Evolutionary conservation across 2,113 vertebrate genomes (phyloP), one percentile per base, ranked within the genome.

Genomic region (Daboia siamensis): DNA sequence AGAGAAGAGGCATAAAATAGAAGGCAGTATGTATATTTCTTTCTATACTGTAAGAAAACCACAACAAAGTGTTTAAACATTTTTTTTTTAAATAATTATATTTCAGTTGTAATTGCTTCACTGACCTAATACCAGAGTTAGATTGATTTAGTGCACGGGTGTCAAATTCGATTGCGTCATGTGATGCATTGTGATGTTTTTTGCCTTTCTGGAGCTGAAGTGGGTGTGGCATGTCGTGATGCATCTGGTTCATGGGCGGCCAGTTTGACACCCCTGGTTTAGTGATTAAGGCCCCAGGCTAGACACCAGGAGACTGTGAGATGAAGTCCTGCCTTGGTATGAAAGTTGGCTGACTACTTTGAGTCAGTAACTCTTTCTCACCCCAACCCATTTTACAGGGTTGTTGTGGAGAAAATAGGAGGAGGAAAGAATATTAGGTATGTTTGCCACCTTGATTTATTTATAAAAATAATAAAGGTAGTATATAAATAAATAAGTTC

Each of bases 1-100:
- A 74, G 39, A 51, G 21, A 20, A 74, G 61, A 80, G 90, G 12
- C 0, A 1, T 54, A 80, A 1, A n/a, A 55, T 29, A 3, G 20
- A 15, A 57, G 59, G 51, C 23, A 91, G 56, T 86, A 86, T 88
- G 13, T 9, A 87, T 6, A 2, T 85, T 13, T 44, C 23, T 88
- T 21, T 21, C 23, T n/a, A 46, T 69, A 0, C 86, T 57, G 51
- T 10, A 87, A 55, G 0, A 0, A 51, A 90, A 64, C 11, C 56
- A 85, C 80, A 2, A n/a, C 3, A 11, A 33, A 33, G 29, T 10
- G 59, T 93, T 26, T 64, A 74, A 1, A 10, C 0, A n/a, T n/a
- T n/a, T n/a, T 0, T 0, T 20, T 0, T 17, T 20, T 20, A 23
- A 46, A 0, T 57, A 55, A 3, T 0, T 1, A 74, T 44, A 87